Evolutionary conservation across 2,888 invertebrate genomes (phyloP), one percentile per base, ranked within the genome.

Genomic region (Phasia obesa): DNA sequence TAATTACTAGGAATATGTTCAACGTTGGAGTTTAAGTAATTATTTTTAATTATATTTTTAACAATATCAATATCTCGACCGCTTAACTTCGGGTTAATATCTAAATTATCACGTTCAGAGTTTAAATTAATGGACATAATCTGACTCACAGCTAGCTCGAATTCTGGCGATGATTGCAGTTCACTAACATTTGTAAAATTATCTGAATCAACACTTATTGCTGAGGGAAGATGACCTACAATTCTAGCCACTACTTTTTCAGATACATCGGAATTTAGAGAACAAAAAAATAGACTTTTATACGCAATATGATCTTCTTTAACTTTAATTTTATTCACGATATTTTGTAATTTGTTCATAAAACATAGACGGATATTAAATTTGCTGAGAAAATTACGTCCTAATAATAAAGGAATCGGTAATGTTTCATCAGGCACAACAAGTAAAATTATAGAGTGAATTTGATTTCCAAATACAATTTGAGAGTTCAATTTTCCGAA

Each of bases 351-450:
- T 5, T 3, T 27, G 5, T 27, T 27, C 3, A 27, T 5, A 27
- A 4, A 27, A 25, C 71, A 57, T 47, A 47, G 47, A 51, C 23
- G 59, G 27, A 71, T 59, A 11, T 59, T 59, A 59, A 57, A 71
- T 59, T 25, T 59, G 1, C 9, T 17, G 19, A 71, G 49, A 27
- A 59, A 53, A 38, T 62, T 42, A 7, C 67, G 44, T 7, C 74
- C 74, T 2, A 60, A 53, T 11, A 80, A 19, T 23, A 75, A 38
- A 6, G 79, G 65, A 7, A 74, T 15, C 0, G 79, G 65, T 13
- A 79, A 4, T 15, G 64, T 64, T 4, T 71, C 69, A 42, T 74
- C 53, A 13, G 74, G 78, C 13, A 78, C 65, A 31, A 78, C 82
- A 31, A 67, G 62, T 55, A 82, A 62, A 11, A 11, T 57, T 19